These are phyloP conservation scores for Malaclemys terrapin DNA, from an alignment of 2,113 vertebrate genomes.

Conservation along the genomic window DNA sequence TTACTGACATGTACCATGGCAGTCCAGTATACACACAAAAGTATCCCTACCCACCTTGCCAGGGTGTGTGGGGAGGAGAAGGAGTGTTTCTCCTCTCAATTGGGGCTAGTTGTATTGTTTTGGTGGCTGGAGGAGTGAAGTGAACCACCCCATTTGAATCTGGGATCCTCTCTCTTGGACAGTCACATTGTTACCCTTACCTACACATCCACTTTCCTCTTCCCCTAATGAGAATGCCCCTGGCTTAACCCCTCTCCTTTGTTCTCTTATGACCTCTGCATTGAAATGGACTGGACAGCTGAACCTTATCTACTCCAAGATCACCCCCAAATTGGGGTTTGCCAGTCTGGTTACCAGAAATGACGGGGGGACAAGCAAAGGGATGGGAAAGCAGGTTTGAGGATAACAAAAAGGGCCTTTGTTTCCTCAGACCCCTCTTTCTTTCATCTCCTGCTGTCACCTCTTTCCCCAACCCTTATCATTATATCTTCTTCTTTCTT, in stretches of 20 bases:
- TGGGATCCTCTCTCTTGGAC: neutral
- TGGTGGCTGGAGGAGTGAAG: neutral
- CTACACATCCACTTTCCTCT: neutral
- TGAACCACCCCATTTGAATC: neutral
- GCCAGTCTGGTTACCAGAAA: neutral
- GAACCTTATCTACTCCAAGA: neutral
- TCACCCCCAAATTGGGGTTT: neutral
- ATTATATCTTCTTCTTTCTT: neutral
- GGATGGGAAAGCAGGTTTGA: neutral
- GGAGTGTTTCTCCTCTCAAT: neutral
- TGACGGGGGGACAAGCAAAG: neutral
- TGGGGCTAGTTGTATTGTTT: neutral
- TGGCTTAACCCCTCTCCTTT: neutral
- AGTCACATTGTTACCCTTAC: neutral
- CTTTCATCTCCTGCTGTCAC: neutral
- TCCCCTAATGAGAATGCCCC: neutral
- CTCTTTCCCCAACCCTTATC: neutral
- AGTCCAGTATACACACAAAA: accelerated
- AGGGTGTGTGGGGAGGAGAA: accelerated
- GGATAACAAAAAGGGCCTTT: neutral
- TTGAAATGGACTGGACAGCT: neutral
- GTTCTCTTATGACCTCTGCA: neutral
- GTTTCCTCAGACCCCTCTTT: neutral
- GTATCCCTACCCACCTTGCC: accelerated
- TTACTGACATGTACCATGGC: accelerated